Evolutionary conservation across 30 jellyfish, hydroid and myxozoan genomes (phyloP).

Genomic region (Chironex yamaguchii): DNA sequence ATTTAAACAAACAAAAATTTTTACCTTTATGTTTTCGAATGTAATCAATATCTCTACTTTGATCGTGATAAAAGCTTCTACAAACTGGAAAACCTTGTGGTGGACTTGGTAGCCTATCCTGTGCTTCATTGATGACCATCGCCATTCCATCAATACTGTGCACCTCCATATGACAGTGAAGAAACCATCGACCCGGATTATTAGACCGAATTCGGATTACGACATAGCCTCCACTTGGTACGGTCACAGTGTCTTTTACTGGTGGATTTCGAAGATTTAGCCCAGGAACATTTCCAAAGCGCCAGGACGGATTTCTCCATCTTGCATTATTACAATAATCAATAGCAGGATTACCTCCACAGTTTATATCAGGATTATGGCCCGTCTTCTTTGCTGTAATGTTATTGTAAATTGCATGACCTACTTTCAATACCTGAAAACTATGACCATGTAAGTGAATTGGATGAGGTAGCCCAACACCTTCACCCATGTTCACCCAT

Average conservation of each 20-base stretch:
- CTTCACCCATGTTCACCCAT: conserved; percentile 71
- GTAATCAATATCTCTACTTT: conserved; percentile 79
- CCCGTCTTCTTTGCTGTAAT: conserved; percentile 65
- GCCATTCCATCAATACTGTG: conserved; percentile 98
- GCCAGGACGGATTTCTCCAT: conserved; percentile 60
- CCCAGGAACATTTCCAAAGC: conserved; percentile 86
- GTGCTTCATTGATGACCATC: conserved; percentile 89
- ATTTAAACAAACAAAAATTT: too few relatives aligned
- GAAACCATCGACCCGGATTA: conserved; percentile 96
- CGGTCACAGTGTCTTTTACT: conserved; percentile 81
- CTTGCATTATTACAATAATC: conserved; percentile 46
- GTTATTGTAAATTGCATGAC: conserved; percentile 72
- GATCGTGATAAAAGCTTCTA: conserved; percentile 80
- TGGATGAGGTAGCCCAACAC: conserved; percentile 93
- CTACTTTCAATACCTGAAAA: conserved; percentile 85
- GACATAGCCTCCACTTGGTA: conserved; percentile 96
- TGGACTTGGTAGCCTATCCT: conserved; percentile 75
- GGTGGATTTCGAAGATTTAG: conserved; percentile 86
- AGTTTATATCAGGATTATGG: conserved; percentile 34
- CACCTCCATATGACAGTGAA: conserved; percentile 96
- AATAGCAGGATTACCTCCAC: conserved; percentile 32
- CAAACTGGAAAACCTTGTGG: conserved; percentile 95
- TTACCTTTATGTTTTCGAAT: conserved; percentile 69
- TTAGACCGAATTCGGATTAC: conserved; percentile 88
- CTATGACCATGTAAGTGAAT: conserved; percentile 96